phyloP scores from a whole-genome alignment of 2,888 invertebrate species.

The Papilio demoleus region DNA sequence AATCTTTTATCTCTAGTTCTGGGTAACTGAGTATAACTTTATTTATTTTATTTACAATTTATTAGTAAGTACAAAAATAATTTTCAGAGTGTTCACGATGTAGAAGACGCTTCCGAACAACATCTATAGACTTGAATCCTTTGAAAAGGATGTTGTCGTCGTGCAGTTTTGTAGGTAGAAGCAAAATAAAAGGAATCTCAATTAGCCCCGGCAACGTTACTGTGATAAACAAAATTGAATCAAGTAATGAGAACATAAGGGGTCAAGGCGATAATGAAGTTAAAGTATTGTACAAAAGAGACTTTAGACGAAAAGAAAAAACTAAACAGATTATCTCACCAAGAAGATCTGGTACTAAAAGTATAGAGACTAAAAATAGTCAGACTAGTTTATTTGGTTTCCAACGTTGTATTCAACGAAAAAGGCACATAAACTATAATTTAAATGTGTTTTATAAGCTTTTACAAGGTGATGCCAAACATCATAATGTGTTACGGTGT shows the following conservation, averaged over 20 bases:
- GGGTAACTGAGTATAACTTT: too few relatives aligned
- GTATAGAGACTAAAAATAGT: conserved; percentile 12
- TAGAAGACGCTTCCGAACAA: conserved; percentile 26
- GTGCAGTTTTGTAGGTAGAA: conserved; percentile 10
- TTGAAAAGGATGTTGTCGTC: conserved; percentile 28
- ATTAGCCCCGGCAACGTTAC: not conserved
- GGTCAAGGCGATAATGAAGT: conserved; percentile 23
- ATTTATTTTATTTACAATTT: too few relatives aligned
- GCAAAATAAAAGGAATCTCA: conserved; percentile 12
- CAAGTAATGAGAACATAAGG: not conserved
- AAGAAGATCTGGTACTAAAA: conserved; percentile 3
- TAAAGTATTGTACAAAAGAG: conserved; percentile 31
- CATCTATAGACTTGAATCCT: conserved; percentile 26
- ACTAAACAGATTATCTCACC: conserved; percentile 7
- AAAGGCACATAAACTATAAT: conserved; percentile 36
- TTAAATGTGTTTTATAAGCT: conserved; percentile 39
- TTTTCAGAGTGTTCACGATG: conserved; percentile 20
- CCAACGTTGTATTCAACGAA: conserved; percentile 27
- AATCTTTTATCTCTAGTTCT: too few relatives aligned
- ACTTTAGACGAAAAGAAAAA: conserved; percentile 6
- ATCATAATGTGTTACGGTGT: conserved; percentile 29
- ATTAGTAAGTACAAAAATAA: not conserved
- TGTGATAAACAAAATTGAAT: conserved; percentile 3
- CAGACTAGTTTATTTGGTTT: conserved; percentile 35
- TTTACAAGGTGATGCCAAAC: conserved; percentile 31